These are phyloP conservation scores for Drosophila silvestris DNA, from an alignment of 2,888 invertebrate species.

Conservation along the genomic window DNA sequence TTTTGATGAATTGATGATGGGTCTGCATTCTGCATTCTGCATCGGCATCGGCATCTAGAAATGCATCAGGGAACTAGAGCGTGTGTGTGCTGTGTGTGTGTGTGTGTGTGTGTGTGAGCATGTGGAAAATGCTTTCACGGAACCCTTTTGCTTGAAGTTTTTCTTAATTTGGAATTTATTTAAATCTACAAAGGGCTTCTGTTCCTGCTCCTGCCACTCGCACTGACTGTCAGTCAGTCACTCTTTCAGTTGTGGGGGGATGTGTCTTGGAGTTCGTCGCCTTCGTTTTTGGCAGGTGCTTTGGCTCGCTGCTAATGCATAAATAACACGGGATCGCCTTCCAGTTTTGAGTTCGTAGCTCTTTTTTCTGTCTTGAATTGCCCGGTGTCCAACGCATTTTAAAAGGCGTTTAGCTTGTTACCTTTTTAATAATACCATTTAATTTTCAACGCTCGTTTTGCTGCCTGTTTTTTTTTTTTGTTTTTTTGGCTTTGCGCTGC, in stretches of 20 bases:
- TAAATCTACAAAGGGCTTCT: slow-evolving; percentile 69
- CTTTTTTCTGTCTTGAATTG: slow-evolving; percentile 17
- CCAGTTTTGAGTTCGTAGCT: slow-evolving; percentile 31
- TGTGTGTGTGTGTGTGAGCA: slow-evolving; percentile 25
- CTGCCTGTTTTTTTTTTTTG: background rate
- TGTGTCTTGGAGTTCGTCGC: slow-evolving; percentile 50
- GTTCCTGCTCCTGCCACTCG: slow-evolving; percentile 32
- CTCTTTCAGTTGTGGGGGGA: slow-evolving; percentile 14
- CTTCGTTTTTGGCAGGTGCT: slow-evolving; percentile 72
- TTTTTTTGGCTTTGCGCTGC: slow-evolving; percentile 44
- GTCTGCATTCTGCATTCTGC: slow-evolving; percentile 48
- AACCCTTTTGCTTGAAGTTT: slow-evolving; percentile 66
- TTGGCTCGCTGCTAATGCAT: slow-evolving; percentile 70
- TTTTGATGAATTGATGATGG: slow-evolving; percentile 84
- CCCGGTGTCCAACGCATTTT: slow-evolving; percentile 60
- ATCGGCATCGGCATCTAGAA: background rate
- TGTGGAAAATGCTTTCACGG: slow-evolving; percentile 53
- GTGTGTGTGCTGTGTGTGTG: slow-evolving; percentile 12
- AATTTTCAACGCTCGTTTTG: slow-evolving; percentile 59
- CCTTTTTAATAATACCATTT: slow-evolving; percentile 80
- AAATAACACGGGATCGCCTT: slow-evolving; percentile 68
- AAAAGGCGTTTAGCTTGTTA: slow-evolving; percentile 82
- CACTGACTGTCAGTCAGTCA: slow-evolving; percentile 28
- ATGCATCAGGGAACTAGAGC: slow-evolving; percentile 12
- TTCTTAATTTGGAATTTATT: slow-evolving; percentile 82